These are phyloP conservation scores for Drosophila differens DNA, from an alignment of 2,888 invertebrate genomes.

Conservation along the genomic window DNA sequence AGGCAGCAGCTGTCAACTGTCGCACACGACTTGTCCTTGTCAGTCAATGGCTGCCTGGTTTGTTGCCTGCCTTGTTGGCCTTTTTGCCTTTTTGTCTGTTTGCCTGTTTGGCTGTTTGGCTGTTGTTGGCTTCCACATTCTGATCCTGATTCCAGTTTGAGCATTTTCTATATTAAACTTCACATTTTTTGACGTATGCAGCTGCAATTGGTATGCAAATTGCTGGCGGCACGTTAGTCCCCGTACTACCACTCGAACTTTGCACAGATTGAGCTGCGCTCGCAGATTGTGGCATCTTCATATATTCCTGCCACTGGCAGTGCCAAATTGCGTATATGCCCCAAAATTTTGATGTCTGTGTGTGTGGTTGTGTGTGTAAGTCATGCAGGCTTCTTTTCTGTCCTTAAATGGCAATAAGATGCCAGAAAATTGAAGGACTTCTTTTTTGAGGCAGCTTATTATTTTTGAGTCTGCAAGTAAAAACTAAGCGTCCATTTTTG, in stretches of 20 bases:
- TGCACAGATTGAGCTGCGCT: conserved; percentile 34
- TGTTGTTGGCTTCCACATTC: conserved; percentile 5
- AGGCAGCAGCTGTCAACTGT: conserved; percentile 81
- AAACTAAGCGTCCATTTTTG: not conserved
- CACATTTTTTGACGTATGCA: conserved; percentile 79
- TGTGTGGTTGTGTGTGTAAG: not conserved
- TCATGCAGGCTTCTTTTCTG: conserved; percentile 6
- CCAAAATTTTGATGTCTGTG: not conserved
- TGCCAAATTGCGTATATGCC: conserved; percentile 24
- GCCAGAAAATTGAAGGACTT: conserved; percentile 18
- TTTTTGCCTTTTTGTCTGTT: not conserved
- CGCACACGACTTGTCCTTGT: conserved; percentile 81
- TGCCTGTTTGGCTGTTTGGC: not conserved
- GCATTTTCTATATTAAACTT: conserved; percentile 82
- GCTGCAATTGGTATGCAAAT: conserved; percentile 78
- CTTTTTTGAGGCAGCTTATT: not conserved
- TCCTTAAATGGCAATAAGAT: conserved; percentile 37
- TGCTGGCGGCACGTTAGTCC: conserved; percentile 58
- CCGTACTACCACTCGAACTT: not conserved
- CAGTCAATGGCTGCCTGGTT: conserved; percentile 60
- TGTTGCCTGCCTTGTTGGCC: not conserved
- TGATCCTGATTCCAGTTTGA: conserved; percentile 45
- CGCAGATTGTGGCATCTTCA: conserved; percentile 56
- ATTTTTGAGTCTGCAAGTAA: not conserved
- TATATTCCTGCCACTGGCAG: conserved; percentile 32